Conservation (phyloP, 2,113 vertebrate genomes). For the Mobula birostris region DNA sequence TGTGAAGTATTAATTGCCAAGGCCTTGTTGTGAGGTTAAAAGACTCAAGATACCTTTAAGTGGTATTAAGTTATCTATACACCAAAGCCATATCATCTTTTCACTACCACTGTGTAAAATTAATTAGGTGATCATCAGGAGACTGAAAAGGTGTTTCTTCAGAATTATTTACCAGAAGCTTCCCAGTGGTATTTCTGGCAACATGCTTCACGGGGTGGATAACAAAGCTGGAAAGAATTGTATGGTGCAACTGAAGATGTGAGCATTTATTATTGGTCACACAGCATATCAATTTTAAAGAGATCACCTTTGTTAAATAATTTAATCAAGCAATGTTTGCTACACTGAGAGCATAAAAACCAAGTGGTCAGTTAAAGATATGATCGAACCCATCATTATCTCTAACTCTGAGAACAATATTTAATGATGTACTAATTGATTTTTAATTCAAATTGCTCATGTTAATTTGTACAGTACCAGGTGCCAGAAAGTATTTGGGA, state of each 20-base stretch:
- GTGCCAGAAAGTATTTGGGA: not conserved
- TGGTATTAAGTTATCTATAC: not conserved
- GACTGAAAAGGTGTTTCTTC: slow-evolving; percentile 12
- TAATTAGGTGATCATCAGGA: not conserved
- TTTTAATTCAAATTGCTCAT: not conserved
- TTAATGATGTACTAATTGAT: not conserved
- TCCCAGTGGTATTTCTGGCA: slow-evolving; percentile 1
- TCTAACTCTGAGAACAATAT: not conserved
- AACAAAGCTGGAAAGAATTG: not conserved
- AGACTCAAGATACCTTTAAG: not conserved
- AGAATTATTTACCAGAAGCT: not conserved
- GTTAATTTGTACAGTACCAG: not conserved
- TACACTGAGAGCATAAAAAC: not conserved
- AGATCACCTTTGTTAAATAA: not conserved
- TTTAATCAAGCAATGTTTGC: not conserved
- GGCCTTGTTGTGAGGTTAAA: not conserved
- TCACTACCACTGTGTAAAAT: not conserved
- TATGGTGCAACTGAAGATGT: not conserved
- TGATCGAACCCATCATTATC: not conserved
- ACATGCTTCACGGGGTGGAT: not conserved
- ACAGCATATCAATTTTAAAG: not conserved
- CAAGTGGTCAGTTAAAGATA: not conserved
- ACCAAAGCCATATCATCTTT: not conserved
- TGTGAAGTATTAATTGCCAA: not conserved
- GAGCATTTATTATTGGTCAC: not conserved